Percentiles rank a stretch among this genome's conserved stretches.
These are phyloP conservation scores for Piprites chloris DNA, from an alignment of 2,113 vertebrate genomes.

Conservation along the genomic window DNA sequence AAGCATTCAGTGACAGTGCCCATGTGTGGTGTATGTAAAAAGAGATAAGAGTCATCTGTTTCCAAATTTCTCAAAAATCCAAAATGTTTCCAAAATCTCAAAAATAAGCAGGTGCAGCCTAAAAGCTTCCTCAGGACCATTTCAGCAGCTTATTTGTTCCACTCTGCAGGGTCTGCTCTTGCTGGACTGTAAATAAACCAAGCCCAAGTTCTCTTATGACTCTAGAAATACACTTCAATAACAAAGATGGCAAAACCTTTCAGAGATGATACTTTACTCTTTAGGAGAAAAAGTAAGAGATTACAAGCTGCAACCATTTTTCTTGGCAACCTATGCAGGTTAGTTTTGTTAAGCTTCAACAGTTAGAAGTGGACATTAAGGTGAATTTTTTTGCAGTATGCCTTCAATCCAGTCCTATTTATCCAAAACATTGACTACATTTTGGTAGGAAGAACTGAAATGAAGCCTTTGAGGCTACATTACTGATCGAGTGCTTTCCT, in stretches of 20 bases:
- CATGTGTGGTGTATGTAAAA: neutral
- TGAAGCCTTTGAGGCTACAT: rapidly evolving
- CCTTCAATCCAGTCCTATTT: neutral
- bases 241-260: neutral
- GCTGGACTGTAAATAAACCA: neutral
- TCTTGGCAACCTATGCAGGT: neutral
- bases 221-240: neutral
- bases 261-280: neutral
- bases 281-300: neutral
- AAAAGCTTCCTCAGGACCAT: neutral
- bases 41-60: neutral
- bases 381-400: neutral
- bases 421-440: neutral
- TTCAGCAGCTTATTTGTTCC: neutral
- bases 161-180: neutral
- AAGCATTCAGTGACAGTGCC: neutral
- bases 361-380: neutral
- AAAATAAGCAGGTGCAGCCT: neutral
- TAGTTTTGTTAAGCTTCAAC: neutral
- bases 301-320: neutral
- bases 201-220: neutral
- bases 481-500: neutral
- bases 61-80: neutral
- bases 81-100: too few species aligned
- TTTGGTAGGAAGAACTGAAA: neutral